phyloP scores from a whole-genome alignment of 2,888 invertebrate genomes.

The Synergus japonicus region DNA sequence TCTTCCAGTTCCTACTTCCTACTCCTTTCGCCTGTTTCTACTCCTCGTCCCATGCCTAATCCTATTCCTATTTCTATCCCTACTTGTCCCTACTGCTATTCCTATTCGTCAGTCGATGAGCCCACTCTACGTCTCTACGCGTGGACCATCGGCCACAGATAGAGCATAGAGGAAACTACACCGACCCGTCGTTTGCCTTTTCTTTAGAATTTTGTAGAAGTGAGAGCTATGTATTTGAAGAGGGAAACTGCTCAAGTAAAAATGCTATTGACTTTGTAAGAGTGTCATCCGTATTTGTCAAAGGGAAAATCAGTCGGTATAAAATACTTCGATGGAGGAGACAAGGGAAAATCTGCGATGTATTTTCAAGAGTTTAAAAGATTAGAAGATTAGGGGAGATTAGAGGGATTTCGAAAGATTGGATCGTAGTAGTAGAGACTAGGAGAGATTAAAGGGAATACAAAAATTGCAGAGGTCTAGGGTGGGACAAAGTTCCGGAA shows the following conservation, averaged over 20 bases:
- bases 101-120: neutral
- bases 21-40: too few species aligned
- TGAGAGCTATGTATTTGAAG: neutral
- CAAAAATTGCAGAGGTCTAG: too few species aligned
- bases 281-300: neutral
- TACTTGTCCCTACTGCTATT: neutral
- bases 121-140: too few species aligned
- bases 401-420: neutral
- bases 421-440: neutral
- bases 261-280: neutral
- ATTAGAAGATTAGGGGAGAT: neutral
- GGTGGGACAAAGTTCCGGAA: too few species aligned
- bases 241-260: neutral
- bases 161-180: neutral
- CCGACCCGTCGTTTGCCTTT: neutral
- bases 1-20: constrained; percentile 11
- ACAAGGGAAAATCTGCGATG: neutral
- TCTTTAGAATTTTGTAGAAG: neutral
- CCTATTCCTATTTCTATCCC: neutral
- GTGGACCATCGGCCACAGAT: too few species aligned
- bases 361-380: neutral
- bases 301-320: constrained; percentile 7
- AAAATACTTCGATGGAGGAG: neutral
- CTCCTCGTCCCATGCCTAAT: too few species aligned
- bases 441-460: neutral